Evolutionary conservation across 30 jellyfish, hydroid and myxozoan genomes (phyloP).

Genomic region (Rhopilema esculentum): DNA sequence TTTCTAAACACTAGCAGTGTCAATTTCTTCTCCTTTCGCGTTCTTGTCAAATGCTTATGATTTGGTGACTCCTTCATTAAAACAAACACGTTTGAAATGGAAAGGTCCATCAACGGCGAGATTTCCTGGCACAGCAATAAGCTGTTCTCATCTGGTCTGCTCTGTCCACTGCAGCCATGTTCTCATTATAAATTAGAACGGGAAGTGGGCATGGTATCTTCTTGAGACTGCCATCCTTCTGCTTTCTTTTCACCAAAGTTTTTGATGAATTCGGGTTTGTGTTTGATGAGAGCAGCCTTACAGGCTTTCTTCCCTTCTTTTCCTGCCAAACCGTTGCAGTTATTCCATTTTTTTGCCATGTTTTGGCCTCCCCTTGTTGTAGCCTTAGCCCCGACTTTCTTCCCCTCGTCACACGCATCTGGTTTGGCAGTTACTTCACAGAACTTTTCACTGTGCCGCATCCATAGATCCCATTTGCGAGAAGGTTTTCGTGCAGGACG

Average conservation of each 20-base stretch:
- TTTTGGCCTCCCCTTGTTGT: background rate
- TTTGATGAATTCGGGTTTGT: conserved; percentile 12
- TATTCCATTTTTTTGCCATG: background rate
- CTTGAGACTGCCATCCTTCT: background rate
- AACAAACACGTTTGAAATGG: too few species aligned
- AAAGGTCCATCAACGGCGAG: too few species aligned
- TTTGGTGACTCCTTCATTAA: too few species aligned
- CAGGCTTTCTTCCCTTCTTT: too few species aligned
- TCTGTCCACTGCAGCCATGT: too few species aligned
- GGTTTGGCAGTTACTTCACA: background rate
- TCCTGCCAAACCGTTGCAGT: too few species aligned
- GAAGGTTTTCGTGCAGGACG: background rate
- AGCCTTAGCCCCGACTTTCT: too few species aligned
- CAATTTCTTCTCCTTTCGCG: too few species aligned
- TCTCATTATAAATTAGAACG: background rate
- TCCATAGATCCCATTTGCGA: background rate
- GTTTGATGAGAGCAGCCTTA: conserved; percentile 4
- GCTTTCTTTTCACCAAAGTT: background rate
- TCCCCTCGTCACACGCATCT: background rate
- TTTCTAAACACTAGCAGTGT: too few species aligned
- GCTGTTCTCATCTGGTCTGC: too few species aligned
- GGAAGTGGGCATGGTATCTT: conserved; percentile 20
- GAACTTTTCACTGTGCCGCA: background rate
- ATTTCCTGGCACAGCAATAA: too few species aligned
- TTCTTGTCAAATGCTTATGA: too few species aligned